A percentile compares a stretch with the other conserved stretches of the same genome.
Conservation (phyloP, 1,140 invertebrate genomes). For the Rhopalosiphum padi region DNA sequence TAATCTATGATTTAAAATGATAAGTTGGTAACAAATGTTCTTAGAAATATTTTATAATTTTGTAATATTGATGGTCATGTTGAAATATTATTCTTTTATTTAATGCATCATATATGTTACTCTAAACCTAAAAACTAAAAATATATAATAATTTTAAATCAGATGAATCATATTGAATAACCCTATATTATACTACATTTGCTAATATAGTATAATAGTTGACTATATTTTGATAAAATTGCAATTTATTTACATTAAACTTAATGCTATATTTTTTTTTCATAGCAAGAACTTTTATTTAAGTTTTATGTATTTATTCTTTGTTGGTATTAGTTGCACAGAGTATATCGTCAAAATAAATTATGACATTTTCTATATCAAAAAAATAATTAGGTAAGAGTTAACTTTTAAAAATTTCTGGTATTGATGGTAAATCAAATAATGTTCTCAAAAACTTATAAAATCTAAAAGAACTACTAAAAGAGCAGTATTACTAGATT, state of each 20-base stretch:
- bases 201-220: no score
- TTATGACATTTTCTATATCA: conserved; percentile 61
- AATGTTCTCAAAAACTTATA: conserved; percentile 60
- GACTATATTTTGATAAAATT: conserved; percentile 60
- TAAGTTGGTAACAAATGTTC: background rate
- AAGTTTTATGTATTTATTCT: conserved; percentile 60
- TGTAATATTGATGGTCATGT: conserved; percentile 3
- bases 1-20: no score
- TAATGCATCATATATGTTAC: no score
- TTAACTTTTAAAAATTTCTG: conserved; percentile 64
- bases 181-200: no score
- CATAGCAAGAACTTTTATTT: conserved; percentile 58
- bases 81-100: no score
- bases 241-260: conserved; percentile 61
- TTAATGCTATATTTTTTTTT: conserved; percentile 60
- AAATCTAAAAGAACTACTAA: background rate
- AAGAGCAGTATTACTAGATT: conserved; percentile 57
- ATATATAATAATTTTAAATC: no score
- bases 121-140: no score
- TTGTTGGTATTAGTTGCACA: conserved; percentile 60
- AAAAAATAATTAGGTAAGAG: conserved; percentile 62
- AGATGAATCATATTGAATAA: no score
- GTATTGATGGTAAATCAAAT: conserved; percentile 63
- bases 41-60: background rate
- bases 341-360: conserved; percentile 64